Base-by-base conservation (phyloP, 2,113 vertebrate genomes). In the Bostrychus sinensis region DNA sequence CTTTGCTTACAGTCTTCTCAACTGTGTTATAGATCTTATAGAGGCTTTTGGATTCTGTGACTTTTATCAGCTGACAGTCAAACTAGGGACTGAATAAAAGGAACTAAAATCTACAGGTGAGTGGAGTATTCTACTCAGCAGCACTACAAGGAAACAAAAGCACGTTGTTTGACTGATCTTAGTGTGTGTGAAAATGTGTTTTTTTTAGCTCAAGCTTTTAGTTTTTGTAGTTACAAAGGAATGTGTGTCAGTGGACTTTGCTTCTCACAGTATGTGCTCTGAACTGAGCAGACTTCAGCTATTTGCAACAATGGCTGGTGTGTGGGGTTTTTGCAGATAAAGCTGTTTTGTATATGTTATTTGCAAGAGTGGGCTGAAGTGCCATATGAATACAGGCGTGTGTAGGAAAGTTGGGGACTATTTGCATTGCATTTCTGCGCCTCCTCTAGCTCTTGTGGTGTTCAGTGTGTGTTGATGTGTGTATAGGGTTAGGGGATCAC, bases 91-190 rank as follows among this genome's bases (percentile, higher is more conserved):
- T 20, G 28, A 48, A 5, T 72, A 38, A 54, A 53, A 20, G 57
- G 73, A 77, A 69, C 58, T 78, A 56, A 65, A 61, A 69, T 55
- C 60, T 19, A 5, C 63, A 88, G 81, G 83, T 87, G 57, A 72
- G 43, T 43, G 80, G 34, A 66, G 75, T 68, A 45, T 75, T 45
- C 30, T 46, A 1, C 45, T 66, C 26, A 53, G 62, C 56, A 65
- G 42, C 48, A 30, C 53, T 20, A 68, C 22, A 58, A 41, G 60
- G 63, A 68, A 46, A 70, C 78, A 54, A 58, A 66, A 77, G 56
- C 68, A 23, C 58, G 45, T 20, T 51, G 22, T 76, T 25, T 56
- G 28, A 13, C 42, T 70, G 14, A 59, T 38, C 12, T 59, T 20
- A 51, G 51, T 66, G 64, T 46, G 10, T 20, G 16, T 57, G 10